Base-by-base conservation (phyloP, 2,888 invertebrate species). In the Pristionchus maxplancki region DNA sequence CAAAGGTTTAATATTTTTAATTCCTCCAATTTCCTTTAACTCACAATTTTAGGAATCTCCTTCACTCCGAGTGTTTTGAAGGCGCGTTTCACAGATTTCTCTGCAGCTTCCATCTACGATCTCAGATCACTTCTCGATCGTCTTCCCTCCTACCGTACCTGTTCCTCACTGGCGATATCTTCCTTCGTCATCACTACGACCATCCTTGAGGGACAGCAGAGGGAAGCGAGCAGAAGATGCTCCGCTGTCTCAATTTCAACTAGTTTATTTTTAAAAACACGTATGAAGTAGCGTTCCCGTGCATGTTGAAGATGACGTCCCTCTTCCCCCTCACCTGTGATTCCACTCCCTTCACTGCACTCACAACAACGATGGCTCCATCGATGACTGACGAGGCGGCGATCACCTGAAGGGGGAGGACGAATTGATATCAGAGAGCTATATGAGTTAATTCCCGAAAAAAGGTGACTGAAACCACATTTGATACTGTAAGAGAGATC, bases 171-270 rank as follows among this genome's bases (percentile, higher is more conserved):
- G 37, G 89, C 89, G 24, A 94, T 83, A 90, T 94, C 93, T 37
- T 91, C 89, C 95, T 97, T 97, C 93, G 97, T 97, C 3, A 97
- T 95, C 1, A 96, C 96, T 15, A 97, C 96, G 89, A 97, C 95
- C 95, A 97, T 96, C 90, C 96, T 96, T 11, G 88, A 20, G 0
- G 92, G 92, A 84, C 93, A 93, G 62, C 93, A 93, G 28, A 93
- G 96, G 93, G 97, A 96, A 31, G 96, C 97, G 90, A 97, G 96
- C 3, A 97, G 96, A 1, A 97, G 95, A 93, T 97, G 97, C 94
- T 97, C 97, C 0, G 96, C 97, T 0, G 97, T 97, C 95, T 97
- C 0, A 97, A 96, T 95, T 97, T 97, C 3, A 34, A 31, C n/a
- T n/a, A n/a, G n/a, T n/a, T n/a, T n/a, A n/a, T n/a, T n/a, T n/a